These are phyloP conservation scores for Chaetodon auriga DNA, from an alignment of 2,113 vertebrate species.

Conservation along the genomic window DNA sequence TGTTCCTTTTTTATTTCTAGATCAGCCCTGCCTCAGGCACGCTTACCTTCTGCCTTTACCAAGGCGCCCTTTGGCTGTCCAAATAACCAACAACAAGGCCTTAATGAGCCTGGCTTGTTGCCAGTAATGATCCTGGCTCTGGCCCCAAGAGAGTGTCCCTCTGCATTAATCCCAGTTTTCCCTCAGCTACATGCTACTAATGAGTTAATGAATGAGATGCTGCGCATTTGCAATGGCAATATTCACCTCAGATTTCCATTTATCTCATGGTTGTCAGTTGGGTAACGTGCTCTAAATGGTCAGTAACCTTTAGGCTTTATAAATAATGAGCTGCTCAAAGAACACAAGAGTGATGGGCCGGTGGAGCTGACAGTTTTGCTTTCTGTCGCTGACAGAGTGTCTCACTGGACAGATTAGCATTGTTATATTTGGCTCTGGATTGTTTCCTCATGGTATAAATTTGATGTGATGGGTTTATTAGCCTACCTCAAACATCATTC, in stretches of 20 bases:
- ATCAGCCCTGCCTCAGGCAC: neutral
- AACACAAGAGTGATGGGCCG: constrained; percentile 24
- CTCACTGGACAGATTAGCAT: neutral
- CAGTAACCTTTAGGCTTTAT: constrained; percentile 10
- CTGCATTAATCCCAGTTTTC: constrained; percentile 46
- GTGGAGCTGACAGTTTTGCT: neutral
- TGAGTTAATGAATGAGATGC: constrained; percentile 19
- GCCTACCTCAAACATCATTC: neutral
- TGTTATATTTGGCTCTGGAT: neutral
- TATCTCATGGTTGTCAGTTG: constrained; percentile 25
- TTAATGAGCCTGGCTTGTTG: constrained; percentile 53
- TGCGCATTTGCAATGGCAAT: constrained; percentile 26
- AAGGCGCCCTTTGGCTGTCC: constrained; percentile 4
- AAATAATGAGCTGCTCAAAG: neutral
- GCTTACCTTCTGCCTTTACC: constrained; percentile 17
- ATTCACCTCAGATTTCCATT: constrained; percentile 21
- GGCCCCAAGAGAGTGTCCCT: constrained; percentile 10
- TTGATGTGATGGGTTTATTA: constrained; percentile 16
- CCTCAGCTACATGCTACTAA: constrained; percentile 17
- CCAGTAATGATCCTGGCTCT: constrained; percentile 31
- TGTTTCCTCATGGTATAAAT: constrained; percentile 11
- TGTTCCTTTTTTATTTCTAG: neutral
- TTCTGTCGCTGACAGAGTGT: neutral
- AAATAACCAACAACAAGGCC: constrained; percentile 10
- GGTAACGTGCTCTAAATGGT: constrained; percentile 4